Base-by-base conservation (phyloP, 2,888 invertebrate genomes). In the Rhamnusium bicolor region DNA sequence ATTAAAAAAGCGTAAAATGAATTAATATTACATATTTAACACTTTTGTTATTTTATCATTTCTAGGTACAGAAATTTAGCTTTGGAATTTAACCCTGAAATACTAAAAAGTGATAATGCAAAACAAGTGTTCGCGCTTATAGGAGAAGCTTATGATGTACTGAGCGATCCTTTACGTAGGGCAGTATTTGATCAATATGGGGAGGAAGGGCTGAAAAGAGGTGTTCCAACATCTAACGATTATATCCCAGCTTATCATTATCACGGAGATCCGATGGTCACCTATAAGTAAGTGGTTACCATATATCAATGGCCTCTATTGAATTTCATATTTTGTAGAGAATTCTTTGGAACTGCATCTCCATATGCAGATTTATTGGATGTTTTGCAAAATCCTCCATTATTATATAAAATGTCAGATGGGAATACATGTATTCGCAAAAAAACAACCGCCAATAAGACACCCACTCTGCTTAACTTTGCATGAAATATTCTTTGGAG, bases 161-260 rank as follows among this genome's bases (percentile, higher is more conserved):
- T 96, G 24, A 91, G 92, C 0, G 90, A 94, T 86, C 91, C 93
- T 51, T 88, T 92, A 74, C 89, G 88, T 73, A 90, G 94, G 70
- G 93, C 95, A 12, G 92, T 96, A 14, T 98, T 94, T 88, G 96
- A 97, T 87, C 95, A 95, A 83, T 97, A 94, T 87, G 97, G 97
- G 0, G 96, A 96, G 87, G 94, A 94, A 82, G 96, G 96, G 0
- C 89, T 97, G 54, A 96, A 96, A 86, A 91, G 91, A 82, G 96
- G 96, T 0, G 92, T 96, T 0, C 93, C 94, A 3, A 91, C 93
- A 1, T 93, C 93, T 0, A 85, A 89, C 65, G 90, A 90, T 73
- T 94, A 91, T 85, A 92, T 94, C 79, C 91, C 92, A 69, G 93
- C 95, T 0, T 96, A 94, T 85, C 89, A 91, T 53, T 97, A 94